Conservation (phyloP, 1,140 invertebrate genomes). For the Aphelenchoides fujianensis region DNA sequence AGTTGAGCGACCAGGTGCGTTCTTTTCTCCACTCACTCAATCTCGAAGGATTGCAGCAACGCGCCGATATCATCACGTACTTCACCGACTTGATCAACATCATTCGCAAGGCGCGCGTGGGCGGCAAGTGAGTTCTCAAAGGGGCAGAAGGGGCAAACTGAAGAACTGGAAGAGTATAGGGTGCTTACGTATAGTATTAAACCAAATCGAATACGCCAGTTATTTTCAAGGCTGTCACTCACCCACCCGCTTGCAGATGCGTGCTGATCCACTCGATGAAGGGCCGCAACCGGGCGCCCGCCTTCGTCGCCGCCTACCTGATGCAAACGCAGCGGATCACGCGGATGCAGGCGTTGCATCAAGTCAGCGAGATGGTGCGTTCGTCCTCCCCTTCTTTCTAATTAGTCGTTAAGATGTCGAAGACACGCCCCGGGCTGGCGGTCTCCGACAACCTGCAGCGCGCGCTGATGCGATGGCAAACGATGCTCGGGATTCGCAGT, state of each 20-base stretch:
- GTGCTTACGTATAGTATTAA: neutral
- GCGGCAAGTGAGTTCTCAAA: slow-evolving; percentile 45
- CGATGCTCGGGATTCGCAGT: slow-evolving; percentile 43
- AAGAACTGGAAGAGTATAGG: slow-evolving; percentile 1
- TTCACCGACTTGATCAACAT: slow-evolving; percentile 51
- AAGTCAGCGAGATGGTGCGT: slow-evolving; percentile 44
- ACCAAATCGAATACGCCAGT: neutral
- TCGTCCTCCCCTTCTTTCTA: too few relatives aligned
- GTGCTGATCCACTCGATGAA: slow-evolving; percentile 52
- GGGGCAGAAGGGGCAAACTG: too few relatives aligned
- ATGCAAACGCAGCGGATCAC: slow-evolving; percentile 46
- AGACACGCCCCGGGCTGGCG: slow-evolving; percentile 42
- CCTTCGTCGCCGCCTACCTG: slow-evolving; percentile 49
- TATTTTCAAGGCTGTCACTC: too few relatives aligned
- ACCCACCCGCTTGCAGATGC: slow-evolving; percentile 19
- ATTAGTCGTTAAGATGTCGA: slow-evolving; percentile 42
- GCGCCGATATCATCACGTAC: slow-evolving; percentile 48
- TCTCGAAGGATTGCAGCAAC: slow-evolving; percentile 11
- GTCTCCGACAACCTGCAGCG: slow-evolving; percentile 55
- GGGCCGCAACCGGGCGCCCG: slow-evolving; percentile 48
- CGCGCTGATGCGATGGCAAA: slow-evolving; percentile 55
- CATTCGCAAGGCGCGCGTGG: slow-evolving; percentile 45
- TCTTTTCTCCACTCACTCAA: neutral
- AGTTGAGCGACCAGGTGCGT: neutral
- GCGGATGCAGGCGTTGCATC: slow-evolving; percentile 45